Evolutionary conservation across 2,888 invertebrate genomes (phyloP).

Genomic region (Drosophila macrospina): DNA sequence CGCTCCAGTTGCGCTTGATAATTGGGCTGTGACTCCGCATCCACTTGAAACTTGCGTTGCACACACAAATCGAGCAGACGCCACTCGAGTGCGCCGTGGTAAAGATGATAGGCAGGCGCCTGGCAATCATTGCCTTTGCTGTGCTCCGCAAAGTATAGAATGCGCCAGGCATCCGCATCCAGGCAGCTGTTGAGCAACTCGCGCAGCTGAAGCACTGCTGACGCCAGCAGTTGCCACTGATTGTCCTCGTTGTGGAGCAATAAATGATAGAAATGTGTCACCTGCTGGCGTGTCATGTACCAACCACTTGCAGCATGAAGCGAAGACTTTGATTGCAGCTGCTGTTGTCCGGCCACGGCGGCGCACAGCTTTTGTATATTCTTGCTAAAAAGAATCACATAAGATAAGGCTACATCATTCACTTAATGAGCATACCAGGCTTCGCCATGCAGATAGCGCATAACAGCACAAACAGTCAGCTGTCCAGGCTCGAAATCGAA

Average conservation of each 20-base stretch:
- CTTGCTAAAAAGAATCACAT: conserved; percentile 62
- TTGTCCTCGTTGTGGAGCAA: conserved; percentile 62
- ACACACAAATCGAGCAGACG: conserved; percentile 82
- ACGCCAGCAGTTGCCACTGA: conserved; percentile 45
- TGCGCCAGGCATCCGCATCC: conserved; percentile 70
- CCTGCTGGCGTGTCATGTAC: conserved; percentile 73
- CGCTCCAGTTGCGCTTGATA: conserved; percentile 69
- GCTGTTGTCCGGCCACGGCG: conserved; percentile 62
- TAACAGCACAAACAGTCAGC: conserved; percentile 57
- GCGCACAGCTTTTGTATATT: conserved; percentile 79
- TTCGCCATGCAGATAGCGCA: conserved; percentile 71
- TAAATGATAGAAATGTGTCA: conserved; percentile 78
- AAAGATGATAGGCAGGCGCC: conserved; percentile 83
- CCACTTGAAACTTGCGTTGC: conserved; percentile 41
- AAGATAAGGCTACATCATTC: neutral
- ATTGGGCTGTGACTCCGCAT: neutral
- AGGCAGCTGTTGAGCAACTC: conserved; percentile 72
- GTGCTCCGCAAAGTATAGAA: conserved; percentile 79
- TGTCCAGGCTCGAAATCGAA: conserved; percentile 72
- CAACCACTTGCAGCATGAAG: conserved; percentile 37
- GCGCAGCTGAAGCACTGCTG: conserved; percentile 64
- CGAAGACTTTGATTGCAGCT: conserved; percentile 39
- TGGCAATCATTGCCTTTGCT: conserved; percentile 82
- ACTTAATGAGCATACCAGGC: conserved; percentile 71
- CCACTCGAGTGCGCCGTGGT: conserved; percentile 85